phyloP scores from a whole-genome alignment of 53 echinoderm and acorn worm genomes.

The Holothuria scabra region DNA sequence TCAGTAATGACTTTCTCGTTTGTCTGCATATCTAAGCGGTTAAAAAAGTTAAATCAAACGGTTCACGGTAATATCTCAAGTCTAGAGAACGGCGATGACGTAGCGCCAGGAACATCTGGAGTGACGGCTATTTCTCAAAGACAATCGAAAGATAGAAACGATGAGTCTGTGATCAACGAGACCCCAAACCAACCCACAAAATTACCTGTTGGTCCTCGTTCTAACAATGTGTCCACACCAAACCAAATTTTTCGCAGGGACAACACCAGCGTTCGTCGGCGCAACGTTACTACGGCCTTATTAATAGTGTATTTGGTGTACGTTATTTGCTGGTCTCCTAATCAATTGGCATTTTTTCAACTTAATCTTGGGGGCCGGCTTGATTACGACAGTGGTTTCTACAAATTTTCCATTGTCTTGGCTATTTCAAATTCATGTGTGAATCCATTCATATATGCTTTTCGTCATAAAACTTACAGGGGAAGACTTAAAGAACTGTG shows the following conservation, averaged over 20 bases:
- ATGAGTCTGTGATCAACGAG: no score
- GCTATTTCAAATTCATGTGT: slow-evolving; percentile 72
- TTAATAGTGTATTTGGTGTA: slow-evolving; percentile 71
- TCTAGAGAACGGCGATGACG: no score
- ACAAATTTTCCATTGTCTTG: slow-evolving; percentile 54
- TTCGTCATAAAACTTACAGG: slow-evolving; percentile 59
- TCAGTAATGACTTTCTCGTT: slow-evolving; percentile 77
- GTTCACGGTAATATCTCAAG: neutral
- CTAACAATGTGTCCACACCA: no score
- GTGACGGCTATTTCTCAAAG: no score
- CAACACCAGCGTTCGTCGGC: slow-evolving; percentile 5
- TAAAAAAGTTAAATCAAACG: slow-evolving; percentile 42
- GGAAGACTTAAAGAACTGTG: slow-evolving; percentile 35
- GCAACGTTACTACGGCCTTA: slow-evolving; percentile 73
- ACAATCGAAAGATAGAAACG: no score
- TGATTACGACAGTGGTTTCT: slow-evolving; percentile 52
- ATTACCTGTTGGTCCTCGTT: no score
- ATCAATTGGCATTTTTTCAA: slow-evolving; percentile 81
- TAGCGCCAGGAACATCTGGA: no score
- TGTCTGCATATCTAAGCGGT: slow-evolving; percentile 48
- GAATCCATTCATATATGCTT: slow-evolving; percentile 77
- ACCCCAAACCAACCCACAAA: no score
- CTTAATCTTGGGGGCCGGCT: slow-evolving; percentile 70
- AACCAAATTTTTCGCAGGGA: no score
- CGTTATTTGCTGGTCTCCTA: slow-evolving; percentile 86